A percentile compares a stretch with the other conserved stretches of the same genome.
These are phyloP conservation scores for Homarus americanus DNA, from an alignment of 1,140 invertebrate species.

Conservation along the genomic window DNA sequence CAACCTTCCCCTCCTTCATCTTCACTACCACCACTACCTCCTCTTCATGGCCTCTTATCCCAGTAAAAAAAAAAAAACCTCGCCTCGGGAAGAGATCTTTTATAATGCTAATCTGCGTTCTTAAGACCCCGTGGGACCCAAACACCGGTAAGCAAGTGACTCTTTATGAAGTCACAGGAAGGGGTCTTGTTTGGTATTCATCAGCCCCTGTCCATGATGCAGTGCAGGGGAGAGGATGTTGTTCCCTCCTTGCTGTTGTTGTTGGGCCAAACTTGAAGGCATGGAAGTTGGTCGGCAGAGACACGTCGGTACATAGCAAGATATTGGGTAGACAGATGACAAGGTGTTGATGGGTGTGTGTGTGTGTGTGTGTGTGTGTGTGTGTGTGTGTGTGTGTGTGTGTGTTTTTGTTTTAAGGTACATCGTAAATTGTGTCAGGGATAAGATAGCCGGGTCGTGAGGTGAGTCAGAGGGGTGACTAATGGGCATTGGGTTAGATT, in stretches of 20 bases:
- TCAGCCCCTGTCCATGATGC: not conserved
- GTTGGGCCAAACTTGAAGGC: not conserved
- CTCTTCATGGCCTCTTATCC: no score
- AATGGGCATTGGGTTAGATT: no score
- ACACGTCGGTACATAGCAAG: not conserved
- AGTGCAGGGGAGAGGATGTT: not conserved
- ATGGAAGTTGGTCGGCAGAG: not conserved
- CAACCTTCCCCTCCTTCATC: no score
- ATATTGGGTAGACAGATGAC: not conserved
- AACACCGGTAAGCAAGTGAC: not conserved
- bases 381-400: not conserved
- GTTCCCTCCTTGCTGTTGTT: not conserved
- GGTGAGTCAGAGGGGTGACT: no score
- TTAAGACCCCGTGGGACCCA: not conserved
- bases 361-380: slow-evolving; percentile 23
- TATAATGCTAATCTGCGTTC: not conserved
- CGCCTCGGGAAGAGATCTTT: not conserved
- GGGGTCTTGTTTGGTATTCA: not conserved
- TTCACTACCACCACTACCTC: no score
- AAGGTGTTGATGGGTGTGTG: not conserved
- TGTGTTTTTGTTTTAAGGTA: no score
- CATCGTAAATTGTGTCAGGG: no score
- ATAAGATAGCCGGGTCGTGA: no score
- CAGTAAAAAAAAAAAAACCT: no score
- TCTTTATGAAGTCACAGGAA: slow-evolving; percentile 10